Conservation (phyloP, 2,888 invertebrate genomes). For the Automeris io region DNA sequence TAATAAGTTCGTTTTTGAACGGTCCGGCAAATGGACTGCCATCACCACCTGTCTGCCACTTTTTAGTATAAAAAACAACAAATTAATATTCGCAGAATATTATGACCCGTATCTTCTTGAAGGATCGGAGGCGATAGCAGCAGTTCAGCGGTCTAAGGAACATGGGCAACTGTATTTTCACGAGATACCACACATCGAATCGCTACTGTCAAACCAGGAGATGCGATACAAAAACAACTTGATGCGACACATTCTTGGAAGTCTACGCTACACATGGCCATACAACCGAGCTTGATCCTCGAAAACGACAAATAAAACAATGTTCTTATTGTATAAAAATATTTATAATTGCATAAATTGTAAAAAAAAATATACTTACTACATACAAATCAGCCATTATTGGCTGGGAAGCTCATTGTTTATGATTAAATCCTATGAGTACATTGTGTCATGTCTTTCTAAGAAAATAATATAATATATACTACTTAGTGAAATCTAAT, state of each 20-base stretch:
- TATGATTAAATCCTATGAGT: too few species aligned
- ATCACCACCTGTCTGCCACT: too few species aligned
- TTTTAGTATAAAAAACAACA: neutral
- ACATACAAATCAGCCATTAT: too few species aligned
- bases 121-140: conserved; percentile 75
- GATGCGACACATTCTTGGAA: conserved; percentile 76
- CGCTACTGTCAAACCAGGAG: conserved; percentile 78
- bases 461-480: too few species aligned
- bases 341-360: conserved; percentile 27
- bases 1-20: too few species aligned
- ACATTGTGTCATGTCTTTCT: too few species aligned
- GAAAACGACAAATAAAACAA: conserved; percentile 21
- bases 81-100: conserved; percentile 16
- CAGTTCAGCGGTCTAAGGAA: conserved; percentile 69
- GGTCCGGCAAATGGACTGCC: too few species aligned
- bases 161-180: conserved; percentile 79
- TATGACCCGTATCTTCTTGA: conserved; percentile 78
- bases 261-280: conserved; percentile 78
- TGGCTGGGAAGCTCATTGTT: too few species aligned
- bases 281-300: conserved; percentile 64
- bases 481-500: too few species aligned
- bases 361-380: conserved; percentile 30
- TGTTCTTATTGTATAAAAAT: conserved; percentile 18
- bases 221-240: conserved; percentile 77
- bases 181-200: conserved; percentile 80